Evolutionary conservation across 1,140 invertebrate genomes (phyloP).

Genomic region (Chionoecetes opilio): DNA sequence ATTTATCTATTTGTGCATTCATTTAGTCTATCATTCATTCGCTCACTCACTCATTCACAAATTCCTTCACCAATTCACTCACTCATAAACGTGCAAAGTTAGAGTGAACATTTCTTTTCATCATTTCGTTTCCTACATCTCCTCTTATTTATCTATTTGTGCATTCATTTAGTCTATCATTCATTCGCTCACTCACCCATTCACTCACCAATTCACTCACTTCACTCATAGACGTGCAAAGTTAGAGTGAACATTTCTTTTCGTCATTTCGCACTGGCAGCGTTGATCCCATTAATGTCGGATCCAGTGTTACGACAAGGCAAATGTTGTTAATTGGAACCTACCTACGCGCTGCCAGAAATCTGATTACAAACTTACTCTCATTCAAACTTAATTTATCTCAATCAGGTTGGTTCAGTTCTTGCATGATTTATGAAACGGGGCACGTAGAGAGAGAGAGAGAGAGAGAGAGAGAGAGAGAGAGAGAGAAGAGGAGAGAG

Average conservation of each 20-base stretch:
- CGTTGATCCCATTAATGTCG: not conserved
- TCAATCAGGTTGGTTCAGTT: slow-evolving; percentile 66
- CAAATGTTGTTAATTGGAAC: slow-evolving; percentile 72
- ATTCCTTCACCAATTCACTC: not conserved
- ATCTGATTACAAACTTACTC: slow-evolving; percentile 67
- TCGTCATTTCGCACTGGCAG: not conserved
- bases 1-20: not conserved
- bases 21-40: no score
- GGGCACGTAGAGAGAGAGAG: not conserved
- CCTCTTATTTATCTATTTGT: not conserved
- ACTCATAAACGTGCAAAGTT: not conserved
- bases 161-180: not conserved
- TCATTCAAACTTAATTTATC: slow-evolving; percentile 73
- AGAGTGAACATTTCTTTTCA: not conserved
- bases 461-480: slow-evolving; percentile 24
- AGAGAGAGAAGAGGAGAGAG: not conserved
- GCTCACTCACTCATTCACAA: not conserved
- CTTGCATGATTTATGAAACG: slow-evolving; percentile 67
- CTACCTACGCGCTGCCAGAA: slow-evolving; percentile 47
- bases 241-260: not conserved
- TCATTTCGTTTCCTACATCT: not conserved
- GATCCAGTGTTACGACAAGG: slow-evolving; percentile 46
- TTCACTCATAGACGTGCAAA: not conserved
- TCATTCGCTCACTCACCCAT: not conserved
- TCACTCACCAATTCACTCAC: not conserved